A percentile compares a stretch with the other conserved stretches of the same genome.
Evolutionary conservation across 1,140 invertebrate species (phyloP).

Genomic region (Heliconius melpomene): DNA sequence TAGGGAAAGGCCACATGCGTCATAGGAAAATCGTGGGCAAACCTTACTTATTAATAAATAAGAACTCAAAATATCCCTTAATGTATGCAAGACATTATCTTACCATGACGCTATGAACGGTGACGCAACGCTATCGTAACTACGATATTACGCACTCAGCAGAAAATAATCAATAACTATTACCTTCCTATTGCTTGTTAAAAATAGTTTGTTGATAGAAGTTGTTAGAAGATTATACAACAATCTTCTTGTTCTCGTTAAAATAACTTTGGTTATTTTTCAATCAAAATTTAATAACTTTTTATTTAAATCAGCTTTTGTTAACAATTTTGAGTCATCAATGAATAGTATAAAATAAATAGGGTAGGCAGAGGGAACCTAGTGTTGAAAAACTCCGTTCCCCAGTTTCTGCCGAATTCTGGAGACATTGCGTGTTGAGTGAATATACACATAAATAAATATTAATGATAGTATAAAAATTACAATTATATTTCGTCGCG

Average conservation of each 20-base stretch:
- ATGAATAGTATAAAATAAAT: too few species aligned
- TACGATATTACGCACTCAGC: slow-evolving; percentile 22
- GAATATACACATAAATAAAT: too few species aligned
- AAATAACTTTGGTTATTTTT: not conserved
- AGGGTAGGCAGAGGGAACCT: too few species aligned
- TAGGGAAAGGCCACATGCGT: not conserved
- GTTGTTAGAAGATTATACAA: not conserved
- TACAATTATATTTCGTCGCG: too few species aligned
- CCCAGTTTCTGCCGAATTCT: too few species aligned
- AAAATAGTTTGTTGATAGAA: not conserved
- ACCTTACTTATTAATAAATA: not conserved
- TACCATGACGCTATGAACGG: slow-evolving; percentile 16
- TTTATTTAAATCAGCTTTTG: too few species aligned
- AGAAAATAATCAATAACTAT: slow-evolving; percentile 9
- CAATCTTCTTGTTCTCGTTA: not conserved
- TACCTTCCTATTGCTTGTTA: not conserved
- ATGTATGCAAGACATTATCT: slow-evolving; percentile 16
- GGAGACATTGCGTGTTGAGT: too few species aligned
- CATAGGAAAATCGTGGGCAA: not conserved
- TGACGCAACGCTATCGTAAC: slow-evolving; percentile 35
- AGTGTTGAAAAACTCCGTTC: too few species aligned
- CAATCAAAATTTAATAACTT: not conserved
- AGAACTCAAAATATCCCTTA: slow-evolving; percentile 10
- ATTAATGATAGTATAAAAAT: too few species aligned
- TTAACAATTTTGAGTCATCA: too few species aligned